Conservation (phyloP, 2,113 vertebrate genomes). For the Pluvianellus socialis region DNA sequence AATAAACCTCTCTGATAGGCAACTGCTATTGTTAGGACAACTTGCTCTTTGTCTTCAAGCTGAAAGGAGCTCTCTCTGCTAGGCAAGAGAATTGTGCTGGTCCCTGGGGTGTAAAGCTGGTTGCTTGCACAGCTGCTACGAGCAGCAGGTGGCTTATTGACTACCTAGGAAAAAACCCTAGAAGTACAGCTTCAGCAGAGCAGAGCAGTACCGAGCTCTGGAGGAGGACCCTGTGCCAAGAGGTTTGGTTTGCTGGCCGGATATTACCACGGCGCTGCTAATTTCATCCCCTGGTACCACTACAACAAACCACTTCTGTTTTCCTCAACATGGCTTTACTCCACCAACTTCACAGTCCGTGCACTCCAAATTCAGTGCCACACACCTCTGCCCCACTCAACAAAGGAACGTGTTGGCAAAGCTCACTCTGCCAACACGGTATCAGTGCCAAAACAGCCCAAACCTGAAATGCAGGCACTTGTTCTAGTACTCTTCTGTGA, state of each 20-base stretch:
- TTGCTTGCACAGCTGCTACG: neutral
- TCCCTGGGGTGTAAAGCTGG: neutral
- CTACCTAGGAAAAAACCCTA: neutral
- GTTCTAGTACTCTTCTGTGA: neutral
- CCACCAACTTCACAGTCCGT: accelerated
- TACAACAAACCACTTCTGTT: neutral
- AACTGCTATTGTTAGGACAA: neutral
- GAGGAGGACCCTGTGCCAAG: neutral
- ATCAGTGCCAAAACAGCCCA: neutral
- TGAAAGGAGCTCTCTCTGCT: neutral
- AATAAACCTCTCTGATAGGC: neutral
- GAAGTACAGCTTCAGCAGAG: neutral
- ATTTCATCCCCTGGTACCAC: neutral
- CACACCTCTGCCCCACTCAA: too few species aligned
- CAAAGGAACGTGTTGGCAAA: neutral
- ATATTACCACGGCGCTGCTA: accelerated
- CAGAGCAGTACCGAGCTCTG: neutral
- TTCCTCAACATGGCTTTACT: neutral
- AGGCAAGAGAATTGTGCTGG: neutral
- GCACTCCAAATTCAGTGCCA: too few species aligned
- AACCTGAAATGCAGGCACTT: neutral
- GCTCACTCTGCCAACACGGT: too few species aligned
- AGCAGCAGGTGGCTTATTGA: neutral
- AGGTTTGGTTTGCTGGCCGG: neutral
- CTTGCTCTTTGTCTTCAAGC: neutral